Base-by-base conservation (phyloP, 2,113 vertebrate species). In the Vulpes lagopus region DNA sequence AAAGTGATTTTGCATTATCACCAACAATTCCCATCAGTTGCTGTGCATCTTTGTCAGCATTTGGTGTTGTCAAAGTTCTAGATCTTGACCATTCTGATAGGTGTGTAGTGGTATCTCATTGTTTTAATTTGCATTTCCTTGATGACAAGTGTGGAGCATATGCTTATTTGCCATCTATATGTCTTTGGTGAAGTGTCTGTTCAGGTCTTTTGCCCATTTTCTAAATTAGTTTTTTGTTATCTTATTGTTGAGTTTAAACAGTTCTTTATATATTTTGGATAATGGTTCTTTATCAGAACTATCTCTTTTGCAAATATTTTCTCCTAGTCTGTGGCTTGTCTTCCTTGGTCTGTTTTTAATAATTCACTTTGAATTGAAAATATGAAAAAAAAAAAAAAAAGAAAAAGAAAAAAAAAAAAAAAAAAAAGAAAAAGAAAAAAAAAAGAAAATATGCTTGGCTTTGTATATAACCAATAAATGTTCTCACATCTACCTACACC, bases 361-460 rank as follows among this genome's bases (percentile, higher is more conserved):
- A 65, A 89, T 62, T 89, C 49, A 65, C n/a, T 84, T 82, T 90
- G 57, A 97, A 57, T 11, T 27, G 27, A 85, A 90, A 95, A 88
- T 82, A 87, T 94, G 32, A n/a, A n/a, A n/a, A n/a, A n/a, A n/a
- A n/a, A n/a, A n/a, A n/a, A n/a, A n/a, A n/a, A n/a, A n/a, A n/a
- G n/a, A n/a, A n/a, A n/a, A n/a, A n/a, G n/a, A n/a, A n/a, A n/a
- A n/a, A n/a, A n/a, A n/a, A n/a, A n/a, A n/a, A n/a, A n/a, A n/a
- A n/a, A n/a, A n/a, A n/a, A n/a, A n/a, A n/a, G n/a, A n/a, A n/a
- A n/a, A n/a, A n/a, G n/a, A n/a, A n/a, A 85, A 90, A 95, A 88
- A 85, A 90, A 95, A 88, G 27, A 85, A 90, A 95, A 88, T 82
- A 87, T 94, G 32, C 30, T 85, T 95, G 22, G 30, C 17, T 51